Conservation (phyloP, 2,797 vertebrate genomes). For the Taeniopygia guttata region DNA sequence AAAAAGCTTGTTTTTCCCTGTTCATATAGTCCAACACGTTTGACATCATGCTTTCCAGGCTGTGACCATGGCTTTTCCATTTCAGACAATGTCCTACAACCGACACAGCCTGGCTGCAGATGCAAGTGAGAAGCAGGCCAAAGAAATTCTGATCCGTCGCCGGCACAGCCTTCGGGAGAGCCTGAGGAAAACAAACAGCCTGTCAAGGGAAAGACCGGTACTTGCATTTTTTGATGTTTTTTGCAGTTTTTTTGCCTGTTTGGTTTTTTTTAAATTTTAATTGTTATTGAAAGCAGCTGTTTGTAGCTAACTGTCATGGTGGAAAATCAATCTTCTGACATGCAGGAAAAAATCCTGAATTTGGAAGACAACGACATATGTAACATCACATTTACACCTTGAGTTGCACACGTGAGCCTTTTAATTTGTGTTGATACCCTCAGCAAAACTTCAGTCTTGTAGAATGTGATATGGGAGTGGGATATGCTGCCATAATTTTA, state of each 20-base stretch:
- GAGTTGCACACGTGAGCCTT: neutral
- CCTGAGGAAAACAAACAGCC: constrained; percentile 78
- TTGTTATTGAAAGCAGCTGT: neutral
- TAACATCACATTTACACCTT: neutral
- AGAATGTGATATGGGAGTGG: neutral
- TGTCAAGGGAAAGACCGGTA: constrained; percentile 74
- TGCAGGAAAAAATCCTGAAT: neutral
- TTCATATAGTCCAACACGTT: neutral
- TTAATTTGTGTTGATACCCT: neutral
- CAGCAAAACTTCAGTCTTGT: neutral
- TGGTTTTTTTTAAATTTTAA: neutral
- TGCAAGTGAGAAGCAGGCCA: constrained; percentile 81
- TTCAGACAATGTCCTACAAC: constrained; percentile 89
- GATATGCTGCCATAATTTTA: neutral
- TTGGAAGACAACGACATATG: neutral
- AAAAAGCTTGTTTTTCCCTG: neutral
- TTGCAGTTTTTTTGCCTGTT: accelerated
- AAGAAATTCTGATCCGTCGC: constrained; percentile 92
- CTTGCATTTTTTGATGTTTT: neutral
- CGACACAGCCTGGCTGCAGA: constrained; percentile 85
- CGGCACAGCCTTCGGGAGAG: constrained; percentile 88
- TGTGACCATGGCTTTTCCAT: neutral
- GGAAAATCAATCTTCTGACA: neutral
- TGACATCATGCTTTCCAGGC: neutral
- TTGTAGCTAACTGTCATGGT: neutral